Conservation (phyloP, 2,113 vertebrate species). For the Gymnobelideus leadbeateri region DNA sequence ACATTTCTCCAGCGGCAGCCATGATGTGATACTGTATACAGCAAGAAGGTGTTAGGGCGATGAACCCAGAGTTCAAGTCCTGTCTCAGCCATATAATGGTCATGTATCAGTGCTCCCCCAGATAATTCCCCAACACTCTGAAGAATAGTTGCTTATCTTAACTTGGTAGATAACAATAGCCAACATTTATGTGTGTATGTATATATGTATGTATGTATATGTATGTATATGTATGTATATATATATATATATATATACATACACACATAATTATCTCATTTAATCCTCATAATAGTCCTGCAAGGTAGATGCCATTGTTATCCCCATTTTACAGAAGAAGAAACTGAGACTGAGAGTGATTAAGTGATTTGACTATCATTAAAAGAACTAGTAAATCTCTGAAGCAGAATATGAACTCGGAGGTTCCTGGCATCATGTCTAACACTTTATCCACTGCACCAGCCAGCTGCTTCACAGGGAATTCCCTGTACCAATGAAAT, state of each 20-base stretch:
- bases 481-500: background rate
- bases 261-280: background rate
- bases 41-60: background rate
- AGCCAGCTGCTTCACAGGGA: background rate
- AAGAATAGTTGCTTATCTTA: background rate
- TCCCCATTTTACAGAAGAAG: background rate
- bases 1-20: background rate
- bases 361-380: background rate
- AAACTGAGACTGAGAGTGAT: background rate
- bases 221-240: background rate
- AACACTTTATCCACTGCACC: background rate
- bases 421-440: background rate
- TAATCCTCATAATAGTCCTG: background rate
- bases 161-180: background rate
- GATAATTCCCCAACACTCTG: background rate
- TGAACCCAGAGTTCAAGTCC: background rate
- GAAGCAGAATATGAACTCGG: background rate
- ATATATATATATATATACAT: no score
- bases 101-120: no score
- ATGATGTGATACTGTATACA: background rate
- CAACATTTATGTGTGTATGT: background rate
- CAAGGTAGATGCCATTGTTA: background rate
- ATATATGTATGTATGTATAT: background rate
- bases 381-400: background rate
- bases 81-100: background rate